Conservation (phyloP, 2,888 invertebrate genomes). For the Drosophila buzzatii region DNA sequence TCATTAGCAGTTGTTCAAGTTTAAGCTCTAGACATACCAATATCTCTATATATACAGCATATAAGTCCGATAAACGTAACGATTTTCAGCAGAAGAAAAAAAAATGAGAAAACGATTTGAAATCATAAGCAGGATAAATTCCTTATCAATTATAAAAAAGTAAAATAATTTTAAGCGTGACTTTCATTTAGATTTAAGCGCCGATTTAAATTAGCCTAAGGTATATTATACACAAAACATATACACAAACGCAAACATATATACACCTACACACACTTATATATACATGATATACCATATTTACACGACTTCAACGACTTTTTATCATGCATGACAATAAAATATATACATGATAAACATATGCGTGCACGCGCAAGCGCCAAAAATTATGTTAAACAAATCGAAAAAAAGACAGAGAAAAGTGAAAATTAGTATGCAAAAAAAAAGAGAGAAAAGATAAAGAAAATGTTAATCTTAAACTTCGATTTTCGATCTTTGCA, state of each 20-base stretch:
- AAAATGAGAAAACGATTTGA: conserved; percentile 45
- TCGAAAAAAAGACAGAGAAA: conserved; percentile 12
- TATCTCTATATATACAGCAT: conserved; percentile 39
- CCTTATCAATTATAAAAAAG: conserved; percentile 41
- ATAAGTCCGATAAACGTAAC: conserved; percentile 61
- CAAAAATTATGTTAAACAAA: conserved; percentile 77
- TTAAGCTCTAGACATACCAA: conserved; percentile 77
- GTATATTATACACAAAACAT: conserved; percentile 27
- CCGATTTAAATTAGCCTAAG: conserved; percentile 40
- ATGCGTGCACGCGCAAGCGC: conserved; percentile 60
- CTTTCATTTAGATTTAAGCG: conserved; percentile 70
- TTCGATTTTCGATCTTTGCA: conserved; percentile 65
- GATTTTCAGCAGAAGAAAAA: conserved; percentile 39
- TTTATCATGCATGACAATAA: conserved; percentile 81
- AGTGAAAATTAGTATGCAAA: conserved; percentile 25
- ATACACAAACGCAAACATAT: conserved; percentile 37
- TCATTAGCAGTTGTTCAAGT: conserved; percentile 80
- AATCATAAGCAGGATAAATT: conserved; percentile 33
- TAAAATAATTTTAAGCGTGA: conserved; percentile 66
- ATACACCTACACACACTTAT: conserved; percentile 37
- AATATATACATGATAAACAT: conserved; percentile 74
- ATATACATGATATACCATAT: conserved; percentile 52
- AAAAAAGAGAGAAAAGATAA: background rate
- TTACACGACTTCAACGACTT: conserved; percentile 59
- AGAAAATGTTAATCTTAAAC: conserved; percentile 58